Evolutionary conservation across 2,888 invertebrate genomes (phyloP), one percentile per base, ranked within the genome.

Genomic region (Panorpa germanica): DNA sequence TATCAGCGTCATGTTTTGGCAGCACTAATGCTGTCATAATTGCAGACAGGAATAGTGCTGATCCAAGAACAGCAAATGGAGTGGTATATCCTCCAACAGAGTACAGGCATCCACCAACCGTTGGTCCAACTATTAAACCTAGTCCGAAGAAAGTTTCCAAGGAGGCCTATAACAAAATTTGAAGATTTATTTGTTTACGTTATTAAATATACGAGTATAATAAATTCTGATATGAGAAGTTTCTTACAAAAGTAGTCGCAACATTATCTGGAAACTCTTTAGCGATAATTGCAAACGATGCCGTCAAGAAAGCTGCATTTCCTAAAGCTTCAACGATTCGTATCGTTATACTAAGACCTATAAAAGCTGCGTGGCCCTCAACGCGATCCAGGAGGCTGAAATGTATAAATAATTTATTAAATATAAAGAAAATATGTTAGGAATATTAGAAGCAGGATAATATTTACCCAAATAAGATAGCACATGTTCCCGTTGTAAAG

Each of bases 101-200:
- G 48, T 76, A 91, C 1, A 91, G 59, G 1, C 77, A 73, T 2
- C 88, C 88, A 2, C 91, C 91, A 7, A 91, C 65, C 1, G 82
- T 82, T 0, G 91, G 91, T 0, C 91, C 91, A 2, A 83, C 80
- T 34, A 90, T 88, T 33, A 90, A 62, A 2, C 70, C 91, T 43
- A 69, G 64, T 0, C 90, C 90, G 47, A 85, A 86, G 51, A 82
- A 86, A 2, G 88, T 82, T 53, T 85, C 83, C 25, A 83, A 49
- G 0, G 77, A 76, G 2, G 81, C 81, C 76, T 75, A 47, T 19
- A 45, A 45, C 34, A 34, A 31, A 28, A 33, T 27, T 18, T 11
- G 19, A 22, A 28, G 18, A 10, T 13, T 18, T 25, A 20, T 32
- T 21, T 26, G 32, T 11, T 29, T 11, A 8, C 18, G 16, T 7